Percentiles rank a stretch among this genome's conserved stretches.
Evolutionary conservation across 2,888 invertebrate species (phyloP).

Genomic region (Catocala nupta): DNA sequence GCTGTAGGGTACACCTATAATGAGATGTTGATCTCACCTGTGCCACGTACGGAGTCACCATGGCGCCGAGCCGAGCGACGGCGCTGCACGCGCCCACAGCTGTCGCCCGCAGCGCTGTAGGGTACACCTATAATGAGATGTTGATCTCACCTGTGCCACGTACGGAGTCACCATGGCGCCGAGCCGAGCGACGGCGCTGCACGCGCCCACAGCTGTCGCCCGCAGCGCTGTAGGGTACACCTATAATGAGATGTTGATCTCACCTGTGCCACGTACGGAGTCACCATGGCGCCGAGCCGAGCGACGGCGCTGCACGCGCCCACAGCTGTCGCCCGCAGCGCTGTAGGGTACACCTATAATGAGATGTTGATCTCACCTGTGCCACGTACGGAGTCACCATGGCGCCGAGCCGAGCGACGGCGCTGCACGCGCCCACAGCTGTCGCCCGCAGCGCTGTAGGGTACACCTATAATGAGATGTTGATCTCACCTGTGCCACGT

Average conservation of each 20-base stretch:
- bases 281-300: constrained; percentile 97
- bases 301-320: constrained; percentile 97
- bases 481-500: constrained; percentile 93
- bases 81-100: constrained; percentile 98
- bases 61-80: constrained; percentile 96
- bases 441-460: constrained; percentile 95
- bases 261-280: constrained; percentile 97
- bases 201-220: constrained; percentile 96
- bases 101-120: constrained; percentile 91
- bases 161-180: constrained; percentile 98
- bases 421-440: constrained; percentile 97
- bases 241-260: constrained; percentile 61
- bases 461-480: constrained; percentile 89
- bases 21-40: constrained; percentile 88
- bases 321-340: constrained; percentile 95
- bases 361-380: constrained; percentile 87
- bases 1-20: constrained; percentile 95
- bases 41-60: constrained; percentile 98
- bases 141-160: constrained; percentile 92
- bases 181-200: constrained; percentile 95
- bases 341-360: constrained; percentile 56
- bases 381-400: constrained; percentile 98
- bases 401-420: constrained; percentile 96
- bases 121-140: neutral
- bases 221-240: constrained; percentile 96